Evolutionary conservation across 2,888 invertebrate genomes (phyloP), one percentile per base, ranked within the genome.

Genomic region (Nezara viridula): DNA sequence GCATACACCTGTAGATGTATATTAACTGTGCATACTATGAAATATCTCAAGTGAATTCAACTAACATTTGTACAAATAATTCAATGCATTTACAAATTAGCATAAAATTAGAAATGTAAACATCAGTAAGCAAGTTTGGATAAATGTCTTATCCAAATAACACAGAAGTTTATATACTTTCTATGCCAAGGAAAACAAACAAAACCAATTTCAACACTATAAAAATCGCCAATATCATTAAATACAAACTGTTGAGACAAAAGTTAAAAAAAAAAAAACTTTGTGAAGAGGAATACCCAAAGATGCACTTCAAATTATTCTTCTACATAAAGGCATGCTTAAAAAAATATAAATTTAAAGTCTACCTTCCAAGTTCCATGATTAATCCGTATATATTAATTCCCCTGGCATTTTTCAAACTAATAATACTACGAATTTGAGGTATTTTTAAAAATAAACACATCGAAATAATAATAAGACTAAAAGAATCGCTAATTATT

Each of bases 401-500:
- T 89, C 97, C 97, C 91, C 94, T 94, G 0, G 96, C 95, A 88
- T 95, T 96, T 92, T 95, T 94, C 88, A 95, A 94, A 91, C 94
- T 93, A 10, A 94, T 92, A 88, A 97, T 93, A 89, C 95, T 95
- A 91, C 95, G 92, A 90, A 98, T 97, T 93, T 98, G 97, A 0
- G 97, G 97, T 87, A 97, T 94, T 94, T 98, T 98, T 91, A 96
- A 93, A 91, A 97, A 94, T 88, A 97, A 93, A 92, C 97, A 97
- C 92, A 96, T 95, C 81, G 95, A 92, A 91, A 98, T 96, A 0
- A 97, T 97, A n/a, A 96, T 93, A 24, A 96, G 92, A 92, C 97
- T 97, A 88, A 97, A 92, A 87, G 94, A 92, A 92, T 96, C 94
- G 5, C 95, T 92, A 73, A 94, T 92, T 55, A 92, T 90, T 89